phyloP scores from a whole-genome alignment of 2,888 invertebrate species.

The Synergus laeviventris region DNA sequence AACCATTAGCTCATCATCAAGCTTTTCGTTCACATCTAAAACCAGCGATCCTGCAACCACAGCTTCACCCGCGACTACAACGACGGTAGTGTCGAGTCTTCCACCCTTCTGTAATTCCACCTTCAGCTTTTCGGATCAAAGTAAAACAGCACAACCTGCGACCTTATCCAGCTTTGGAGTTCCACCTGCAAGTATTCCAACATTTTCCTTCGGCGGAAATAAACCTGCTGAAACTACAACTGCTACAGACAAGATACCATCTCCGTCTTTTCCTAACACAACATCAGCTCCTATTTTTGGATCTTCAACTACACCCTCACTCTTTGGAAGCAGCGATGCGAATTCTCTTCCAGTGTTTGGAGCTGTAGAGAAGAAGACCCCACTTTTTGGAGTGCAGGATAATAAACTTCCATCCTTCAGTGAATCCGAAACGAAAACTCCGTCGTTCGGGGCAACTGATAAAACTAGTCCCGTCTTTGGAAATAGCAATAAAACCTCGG shows the following conservation, averaged over 20 bases:
- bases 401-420: constrained; percentile 60
- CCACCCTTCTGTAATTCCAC: constrained; percentile 28
- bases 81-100: constrained; percentile 14
- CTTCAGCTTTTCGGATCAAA: constrained; percentile 41
- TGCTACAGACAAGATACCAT: constrained; percentile 44
- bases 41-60: constrained; percentile 17
- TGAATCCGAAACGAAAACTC: constrained; percentile 53
- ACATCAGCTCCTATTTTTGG: constrained; percentile 48
- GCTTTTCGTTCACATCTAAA: constrained; percentile 40
- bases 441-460: constrained; percentile 47
- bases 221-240: constrained; percentile 46
- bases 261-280: constrained; percentile 39
- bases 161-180: constrained; percentile 22
- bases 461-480: constrained; percentile 51
- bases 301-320: constrained; percentile 23
- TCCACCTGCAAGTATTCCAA: constrained; percentile 31
- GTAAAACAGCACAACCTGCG: neutral
- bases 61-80: constrained; percentile 40
- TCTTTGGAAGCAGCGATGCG: constrained; percentile 43
- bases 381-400: constrained; percentile 57
- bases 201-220: constrained; percentile 55
- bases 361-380: constrained; percentile 52
- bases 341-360: constrained; percentile 52
- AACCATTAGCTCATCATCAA: constrained; percentile 19
- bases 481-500: constrained; percentile 49